Base-by-base conservation (phyloP, 1,140 invertebrate species). In the Tetraneura akinire region DNA sequence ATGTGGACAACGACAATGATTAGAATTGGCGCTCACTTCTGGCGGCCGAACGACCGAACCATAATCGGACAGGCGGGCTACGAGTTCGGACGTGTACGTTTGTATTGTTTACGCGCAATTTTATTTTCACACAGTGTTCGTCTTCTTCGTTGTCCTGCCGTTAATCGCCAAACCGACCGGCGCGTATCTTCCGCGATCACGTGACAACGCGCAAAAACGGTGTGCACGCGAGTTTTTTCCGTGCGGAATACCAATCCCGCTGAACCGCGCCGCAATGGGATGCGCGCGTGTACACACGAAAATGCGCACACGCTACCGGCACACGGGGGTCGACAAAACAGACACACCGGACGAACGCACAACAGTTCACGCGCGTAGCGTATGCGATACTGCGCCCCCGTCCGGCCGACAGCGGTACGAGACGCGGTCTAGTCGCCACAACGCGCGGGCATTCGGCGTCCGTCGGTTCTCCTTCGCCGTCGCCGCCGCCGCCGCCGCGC, bases 251-350 rank as follows among this genome's bases (percentile, higher is more conserved):
- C n/a, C n/a, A n/a, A n/a, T n/a, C n/a, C 23, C 57, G 53, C 4
- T 16, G 16, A 53, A 53, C 51, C 51, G 51, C 51, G 57, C 26
- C 26, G 13, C n/a, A 23, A 16, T 13, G 23, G 57, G 13, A 26
- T 62, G 57, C 32, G 60, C 3, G 29, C 29, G 60, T 62, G 45
- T 47, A 14, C 13, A 14, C 45, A 10, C 9, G 60, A 62, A 32
- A 62, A 62, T 32, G 60, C 57, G 57, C 57, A 62, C 57, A 62
- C 60, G 60, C 26, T 14, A 62, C 29, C 29, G 60, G 32, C 18
- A n/a, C n/a, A n/a, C 23, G 8, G 10, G 26, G 57, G 6, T 60
- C 60, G 16, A 62, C 29, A 8, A 62, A 26, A 26, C n/a, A n/a
- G n/a, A n/a, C n/a, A 32, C 29, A 16, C 14, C 3, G 8, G 16